Conservation (phyloP, 2,797 vertebrate genomes). For the Distichodus sexfasciatus region DNA sequence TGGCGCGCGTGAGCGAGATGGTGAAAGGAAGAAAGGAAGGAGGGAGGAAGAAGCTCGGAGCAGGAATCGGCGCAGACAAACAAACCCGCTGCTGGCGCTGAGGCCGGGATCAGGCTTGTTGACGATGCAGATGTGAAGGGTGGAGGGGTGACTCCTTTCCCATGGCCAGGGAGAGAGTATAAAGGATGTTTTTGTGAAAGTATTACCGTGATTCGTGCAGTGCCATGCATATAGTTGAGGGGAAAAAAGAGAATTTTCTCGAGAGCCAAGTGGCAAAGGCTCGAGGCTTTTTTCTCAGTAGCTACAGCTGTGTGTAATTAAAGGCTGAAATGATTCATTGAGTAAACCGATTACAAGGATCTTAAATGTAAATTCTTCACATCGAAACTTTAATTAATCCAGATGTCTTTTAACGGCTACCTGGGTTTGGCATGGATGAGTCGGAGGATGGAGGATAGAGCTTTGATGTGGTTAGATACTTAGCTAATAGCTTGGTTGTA, state of each 20-base stretch:
- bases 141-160: slow-evolving; percentile 54
- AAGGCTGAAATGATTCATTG: neutral
- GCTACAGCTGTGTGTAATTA: neutral
- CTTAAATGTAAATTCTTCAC: too few relatives aligned
- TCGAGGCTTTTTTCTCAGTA: neutral
- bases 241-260: neutral
- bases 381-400: too few relatives aligned
- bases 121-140: slow-evolving; percentile 49
- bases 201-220: neutral
- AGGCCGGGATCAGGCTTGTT: slow-evolving; percentile 21
- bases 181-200: neutral
- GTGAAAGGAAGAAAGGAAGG: neutral
- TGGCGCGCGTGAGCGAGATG: neutral
- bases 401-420: too few relatives aligned
- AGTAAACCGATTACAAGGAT: too few relatives aligned
- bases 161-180: slow-evolving; percentile 44
- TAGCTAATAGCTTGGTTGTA: too few relatives aligned
- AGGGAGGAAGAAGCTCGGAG: neutral
- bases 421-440: too few relatives aligned
- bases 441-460: too few relatives aligned
- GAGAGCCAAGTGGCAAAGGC: neutral
- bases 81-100: neutral
- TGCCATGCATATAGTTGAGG: too few relatives aligned
- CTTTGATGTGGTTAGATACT: too few relatives aligned
- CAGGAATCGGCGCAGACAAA: slow-evolving; percentile 30